Evolutionary conservation across 2,113 vertebrate genomes (phyloP).

Genomic region (Syngnathus typhle): DNA sequence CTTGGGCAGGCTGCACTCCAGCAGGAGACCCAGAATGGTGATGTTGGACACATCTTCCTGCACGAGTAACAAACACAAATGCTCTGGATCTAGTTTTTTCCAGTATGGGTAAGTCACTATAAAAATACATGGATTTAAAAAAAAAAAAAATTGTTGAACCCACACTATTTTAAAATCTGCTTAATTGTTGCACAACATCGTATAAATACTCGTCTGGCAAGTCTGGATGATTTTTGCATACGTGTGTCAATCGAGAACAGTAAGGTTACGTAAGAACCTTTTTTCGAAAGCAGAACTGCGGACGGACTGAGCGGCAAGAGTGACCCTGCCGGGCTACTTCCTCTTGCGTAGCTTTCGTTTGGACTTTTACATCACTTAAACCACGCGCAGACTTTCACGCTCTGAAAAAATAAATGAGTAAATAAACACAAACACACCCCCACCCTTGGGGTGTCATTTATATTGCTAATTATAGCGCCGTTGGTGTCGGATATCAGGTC

Average conservation of each 20-base stretch:
- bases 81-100: too few relatives aligned
- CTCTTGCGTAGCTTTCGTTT: slow-evolving; percentile 50
- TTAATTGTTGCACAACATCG: not conserved
- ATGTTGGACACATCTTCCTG: slow-evolving; percentile 87
- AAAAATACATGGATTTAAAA: too few relatives aligned
- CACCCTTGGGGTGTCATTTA: not conserved
- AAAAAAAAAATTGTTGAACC: not conserved
- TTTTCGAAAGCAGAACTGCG: not conserved
- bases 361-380: slow-evolving; percentile 14
- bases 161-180: not conserved
- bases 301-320: not conserved
- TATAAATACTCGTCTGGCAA: not conserved
- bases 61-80: slow-evolving; percentile 4
- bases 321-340: slow-evolving; percentile 49
- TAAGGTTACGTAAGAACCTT: not conserved
- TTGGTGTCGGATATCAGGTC: not conserved
- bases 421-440: slow-evolving; percentile 13
- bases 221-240: not conserved
- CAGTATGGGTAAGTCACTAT: too few relatives aligned
- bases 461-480: not conserved
- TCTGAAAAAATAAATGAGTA: not conserved
- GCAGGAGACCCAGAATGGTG: slow-evolving; percentile 81
- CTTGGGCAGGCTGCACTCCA: slow-evolving; percentile 86
- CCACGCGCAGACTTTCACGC: slow-evolving; percentile 21
- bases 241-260: not conserved